Percentiles rank a stretch among this genome's conserved stretches.
These are phyloP conservation scores for Lymantria dispar DNA, from an alignment of 2,888 invertebrate genomes.

Conservation along the genomic window DNA sequence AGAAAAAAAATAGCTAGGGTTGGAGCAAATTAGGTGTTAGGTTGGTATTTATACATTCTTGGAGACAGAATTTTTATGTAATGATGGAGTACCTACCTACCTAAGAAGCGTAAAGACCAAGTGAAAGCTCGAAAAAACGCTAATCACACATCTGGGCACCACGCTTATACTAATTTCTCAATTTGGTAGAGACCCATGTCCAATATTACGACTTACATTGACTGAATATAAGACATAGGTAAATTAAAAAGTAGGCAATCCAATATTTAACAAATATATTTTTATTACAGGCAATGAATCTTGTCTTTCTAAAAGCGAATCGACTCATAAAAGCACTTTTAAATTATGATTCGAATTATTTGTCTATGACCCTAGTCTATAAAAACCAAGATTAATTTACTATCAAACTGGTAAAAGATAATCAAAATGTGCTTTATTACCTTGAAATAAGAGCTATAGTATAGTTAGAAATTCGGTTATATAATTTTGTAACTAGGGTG, in stretches of 20 bases:
- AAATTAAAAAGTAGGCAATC: background rate
- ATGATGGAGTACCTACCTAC: too few relatives aligned
- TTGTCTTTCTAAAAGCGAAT: conserved; percentile 1
- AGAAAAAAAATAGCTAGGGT: too few relatives aligned
- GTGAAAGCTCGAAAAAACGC: too few relatives aligned
- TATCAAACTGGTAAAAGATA: conserved; percentile 1
- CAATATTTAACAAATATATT: background rate
- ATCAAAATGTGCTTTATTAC: conserved; percentile 34
- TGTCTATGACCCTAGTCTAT: conserved; percentile 36
- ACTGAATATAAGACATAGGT: background rate
- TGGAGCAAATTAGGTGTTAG: too few relatives aligned
- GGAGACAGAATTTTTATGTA: too few relatives aligned
- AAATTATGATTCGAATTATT: conserved; percentile 22
- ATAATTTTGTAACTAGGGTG: conserved; percentile 34
- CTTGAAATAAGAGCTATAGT: conserved; percentile 13
- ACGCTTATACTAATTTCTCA: too few relatives aligned
- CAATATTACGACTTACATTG: background rate
- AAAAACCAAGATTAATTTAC: conserved; percentile 1
- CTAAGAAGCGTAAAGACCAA: too few relatives aligned
- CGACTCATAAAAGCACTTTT: conserved; percentile 18
- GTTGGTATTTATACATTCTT: too few relatives aligned
- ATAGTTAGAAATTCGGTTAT: conserved; percentile 11
- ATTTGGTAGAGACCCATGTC: too few relatives aligned
- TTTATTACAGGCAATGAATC: background rate
- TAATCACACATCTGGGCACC: too few relatives aligned